Percentiles rank a stretch among this genome's conserved stretches.
phyloP scores from a whole-genome alignment of 2,113 vertebrate species.

The Tautogolabrus adspersus region DNA sequence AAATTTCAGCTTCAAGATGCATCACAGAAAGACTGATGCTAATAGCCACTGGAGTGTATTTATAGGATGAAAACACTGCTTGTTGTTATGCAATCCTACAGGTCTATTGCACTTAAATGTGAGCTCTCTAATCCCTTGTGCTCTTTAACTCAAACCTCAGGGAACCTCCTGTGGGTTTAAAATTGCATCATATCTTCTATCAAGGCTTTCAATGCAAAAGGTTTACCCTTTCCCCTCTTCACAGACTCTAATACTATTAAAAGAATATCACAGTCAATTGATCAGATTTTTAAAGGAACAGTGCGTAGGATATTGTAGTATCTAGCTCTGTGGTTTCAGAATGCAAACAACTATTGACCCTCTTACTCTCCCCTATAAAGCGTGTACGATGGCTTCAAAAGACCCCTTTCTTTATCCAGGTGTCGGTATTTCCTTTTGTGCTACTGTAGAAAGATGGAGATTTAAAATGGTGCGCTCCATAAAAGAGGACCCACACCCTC shows the following conservation, averaged over 20 bases:
- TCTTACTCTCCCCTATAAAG: too few relatives aligned
- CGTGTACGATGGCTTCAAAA: too few relatives aligned
- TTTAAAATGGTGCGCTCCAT: too few relatives aligned
- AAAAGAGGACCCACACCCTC: too few relatives aligned
- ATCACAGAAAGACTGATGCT: background rate
- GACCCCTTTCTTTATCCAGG: too few relatives aligned
- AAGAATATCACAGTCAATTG: background rate
- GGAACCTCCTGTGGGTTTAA: slow-evolving; percentile 10
- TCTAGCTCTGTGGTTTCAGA: too few relatives aligned
- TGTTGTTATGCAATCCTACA: background rate
- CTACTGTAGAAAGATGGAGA: too few relatives aligned
- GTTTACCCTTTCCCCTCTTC: too few relatives aligned
- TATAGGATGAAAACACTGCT: background rate
- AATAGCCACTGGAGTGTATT: background rate
- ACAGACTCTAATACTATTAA: too few relatives aligned
- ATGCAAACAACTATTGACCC: too few relatives aligned
- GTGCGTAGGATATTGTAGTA: too few relatives aligned
- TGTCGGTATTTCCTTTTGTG: too few relatives aligned
- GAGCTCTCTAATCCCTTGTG: slow-evolving; percentile 21
- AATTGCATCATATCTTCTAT: slow-evolving; percentile 40
- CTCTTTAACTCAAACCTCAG: slow-evolving; percentile 3
- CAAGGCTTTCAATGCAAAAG: background rate
- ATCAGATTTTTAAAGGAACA: background rate
- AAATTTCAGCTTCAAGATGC: background rate
- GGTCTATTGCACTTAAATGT: slow-evolving; percentile 28